phyloP scores from a whole-genome alignment of 2,888 invertebrate genomes.

The Tetheella fluctuosa region DNA sequence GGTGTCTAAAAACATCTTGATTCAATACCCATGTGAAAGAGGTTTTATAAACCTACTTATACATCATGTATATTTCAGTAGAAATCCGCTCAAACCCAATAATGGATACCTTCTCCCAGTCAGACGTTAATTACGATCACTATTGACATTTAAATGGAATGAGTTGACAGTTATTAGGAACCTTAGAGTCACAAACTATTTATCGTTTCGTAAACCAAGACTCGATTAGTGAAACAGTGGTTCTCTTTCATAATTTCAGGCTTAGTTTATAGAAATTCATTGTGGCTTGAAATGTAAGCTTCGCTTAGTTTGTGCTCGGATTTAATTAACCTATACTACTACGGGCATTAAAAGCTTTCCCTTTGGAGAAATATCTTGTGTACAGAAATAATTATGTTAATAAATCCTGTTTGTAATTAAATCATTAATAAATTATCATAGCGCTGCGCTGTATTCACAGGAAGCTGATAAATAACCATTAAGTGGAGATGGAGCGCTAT shows the following conservation, averaged over 20 bases:
- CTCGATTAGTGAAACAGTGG: slow-evolving; percentile 21
- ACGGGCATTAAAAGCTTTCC: slow-evolving; percentile 2
- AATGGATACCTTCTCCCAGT: neutral
- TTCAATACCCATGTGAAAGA: neutral
- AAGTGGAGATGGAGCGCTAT: neutral
- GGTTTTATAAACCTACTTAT: neutral
- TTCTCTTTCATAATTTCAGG: slow-evolving; percentile 16
- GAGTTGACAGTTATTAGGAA: slow-evolving; percentile 7
- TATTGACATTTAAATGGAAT: slow-evolving; percentile 8
- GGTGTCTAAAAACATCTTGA: neutral
- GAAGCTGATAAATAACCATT: slow-evolving; percentile 26
- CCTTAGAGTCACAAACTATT: neutral
- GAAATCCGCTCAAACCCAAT: neutral
- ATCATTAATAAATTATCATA: neutral
- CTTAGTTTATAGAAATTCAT: slow-evolving; percentile 13
- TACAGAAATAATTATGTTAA: neutral
- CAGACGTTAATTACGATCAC: neutral
- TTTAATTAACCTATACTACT: slow-evolving; percentile 5
- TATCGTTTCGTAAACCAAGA: slow-evolving; percentile 14
- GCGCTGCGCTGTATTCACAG: slow-evolving; percentile 3
- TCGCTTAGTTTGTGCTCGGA: slow-evolving; percentile 3
- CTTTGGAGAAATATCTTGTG: neutral
- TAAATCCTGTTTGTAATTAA: too few species aligned
- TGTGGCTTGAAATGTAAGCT: neutral
- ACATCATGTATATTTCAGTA: neutral